Evolutionary conservation across 2,797 vertebrate species (phyloP).

Genomic region (Dendrocincla fuliginosa): DNA sequence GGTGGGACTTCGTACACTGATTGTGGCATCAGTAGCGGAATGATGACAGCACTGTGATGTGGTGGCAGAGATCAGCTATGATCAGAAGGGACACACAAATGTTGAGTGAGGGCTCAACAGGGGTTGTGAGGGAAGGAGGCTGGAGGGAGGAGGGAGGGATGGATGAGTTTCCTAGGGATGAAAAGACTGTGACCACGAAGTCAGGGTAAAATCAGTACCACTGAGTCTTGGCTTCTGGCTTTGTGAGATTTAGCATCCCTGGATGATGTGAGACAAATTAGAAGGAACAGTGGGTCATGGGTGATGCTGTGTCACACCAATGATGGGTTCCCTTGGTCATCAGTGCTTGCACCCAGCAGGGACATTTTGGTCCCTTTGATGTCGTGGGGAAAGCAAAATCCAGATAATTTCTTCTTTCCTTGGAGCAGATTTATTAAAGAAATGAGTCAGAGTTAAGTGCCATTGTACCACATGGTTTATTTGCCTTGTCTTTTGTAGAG

Average conservation of each 20-base stretch:
- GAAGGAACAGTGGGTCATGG: fast-evolving
- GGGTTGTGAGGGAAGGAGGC: neutral
- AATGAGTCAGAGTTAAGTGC: neutral
- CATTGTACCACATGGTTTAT: neutral
- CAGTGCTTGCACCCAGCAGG: neutral
- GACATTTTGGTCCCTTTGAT: fast-evolving
- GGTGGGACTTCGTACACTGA: neutral
- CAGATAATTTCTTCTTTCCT: neutral
- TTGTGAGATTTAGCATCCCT: neutral
- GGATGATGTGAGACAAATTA: neutral
- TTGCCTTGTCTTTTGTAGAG: neutral
- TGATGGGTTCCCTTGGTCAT: neutral
- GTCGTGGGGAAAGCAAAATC: neutral
- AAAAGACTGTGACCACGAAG: neutral
- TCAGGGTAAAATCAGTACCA: neutral
- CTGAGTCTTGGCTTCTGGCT: neutral
- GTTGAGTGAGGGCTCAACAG: fast-evolving
- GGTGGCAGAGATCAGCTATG: neutral
- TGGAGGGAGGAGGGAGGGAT: neutral
- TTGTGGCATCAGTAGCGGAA: neutral
- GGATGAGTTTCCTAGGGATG: fast-evolving
- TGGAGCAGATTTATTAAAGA: neutral
- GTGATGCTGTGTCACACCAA: neutral
- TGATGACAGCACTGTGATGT: neutral
- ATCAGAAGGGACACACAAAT: neutral